phyloP scores from a whole-genome alignment of 2,888 invertebrate genomes.

The Saturnia pavonia region DNA sequence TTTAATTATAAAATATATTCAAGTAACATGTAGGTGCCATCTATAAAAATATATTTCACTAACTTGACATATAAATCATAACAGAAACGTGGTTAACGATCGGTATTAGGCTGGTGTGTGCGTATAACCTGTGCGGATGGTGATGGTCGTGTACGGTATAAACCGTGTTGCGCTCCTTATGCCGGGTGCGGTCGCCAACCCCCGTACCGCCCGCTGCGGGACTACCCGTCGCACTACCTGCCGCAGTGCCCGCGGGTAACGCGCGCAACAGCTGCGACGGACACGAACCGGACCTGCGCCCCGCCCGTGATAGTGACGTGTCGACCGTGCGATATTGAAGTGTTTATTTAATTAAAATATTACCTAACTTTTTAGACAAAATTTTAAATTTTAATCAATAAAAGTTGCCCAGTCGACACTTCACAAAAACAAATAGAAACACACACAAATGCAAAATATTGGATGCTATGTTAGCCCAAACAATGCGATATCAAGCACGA shows the following conservation, averaged over 20 bases:
- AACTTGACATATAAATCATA: too few species aligned
- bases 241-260: constrained; percentile 79
- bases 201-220: constrained; percentile 86
- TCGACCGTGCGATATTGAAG: background rate
- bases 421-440: constrained; percentile 29
- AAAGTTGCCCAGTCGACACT: constrained; percentile 14
- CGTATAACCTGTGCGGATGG: constrained; percentile 38
- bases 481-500: constrained; percentile 15
- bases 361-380: background rate
- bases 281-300: constrained; percentile 92
- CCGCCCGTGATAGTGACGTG: constrained; percentile 11
- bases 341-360: background rate
- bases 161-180: constrained; percentile 52
- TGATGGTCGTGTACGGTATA: constrained; percentile 43
- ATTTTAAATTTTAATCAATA: background rate
- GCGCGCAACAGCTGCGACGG: constrained; percentile 93
- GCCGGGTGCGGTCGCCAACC: constrained; percentile 65
- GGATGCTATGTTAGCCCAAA: constrained; percentile 33
- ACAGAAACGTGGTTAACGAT: background rate
- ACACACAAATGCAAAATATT: constrained; percentile 43
- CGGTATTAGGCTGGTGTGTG: constrained; percentile 13
- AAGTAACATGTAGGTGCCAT: too few species aligned
- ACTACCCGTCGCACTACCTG: constrained; percentile 58
- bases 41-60: too few species aligned
- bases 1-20: too few species aligned